A percentile compares a stretch with the other conserved stretches of the same genome.
Evolutionary conservation across 1,140 invertebrate genomes (phyloP).

Genomic region (Sitophilus oryzae): DNA sequence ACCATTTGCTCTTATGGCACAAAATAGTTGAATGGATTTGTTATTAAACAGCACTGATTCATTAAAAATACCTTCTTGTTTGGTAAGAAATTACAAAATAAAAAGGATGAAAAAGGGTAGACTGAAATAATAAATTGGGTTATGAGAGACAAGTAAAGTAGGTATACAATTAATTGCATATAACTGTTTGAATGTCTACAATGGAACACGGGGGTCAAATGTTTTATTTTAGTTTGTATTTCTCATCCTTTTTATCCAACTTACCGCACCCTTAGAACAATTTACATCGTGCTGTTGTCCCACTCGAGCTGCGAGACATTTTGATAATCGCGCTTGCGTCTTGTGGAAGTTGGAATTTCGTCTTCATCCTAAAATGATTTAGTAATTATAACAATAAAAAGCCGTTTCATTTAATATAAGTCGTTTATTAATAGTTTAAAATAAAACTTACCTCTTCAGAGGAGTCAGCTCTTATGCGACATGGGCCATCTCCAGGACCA

Average conservation of each 20-base stretch:
- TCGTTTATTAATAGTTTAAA: background rate
- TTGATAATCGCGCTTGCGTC: conserved; percentile 54
- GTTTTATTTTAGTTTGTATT: conserved; percentile 5
- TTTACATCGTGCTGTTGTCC: conserved; percentile 66
- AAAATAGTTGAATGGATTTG: background rate
- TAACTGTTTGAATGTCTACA: too few species aligned
- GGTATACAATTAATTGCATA: too few species aligned
- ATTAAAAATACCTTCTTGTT: background rate
- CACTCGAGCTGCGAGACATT: conserved; percentile 64
- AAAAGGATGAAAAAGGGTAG: background rate
- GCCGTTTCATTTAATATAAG: background rate
- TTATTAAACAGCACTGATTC: background rate
- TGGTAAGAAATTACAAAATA: background rate
- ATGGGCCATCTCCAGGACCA: conserved; percentile 46
- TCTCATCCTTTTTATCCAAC: conserved; percentile 7
- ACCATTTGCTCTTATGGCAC: conserved; percentile 20
- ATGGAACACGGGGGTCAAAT: too few species aligned
- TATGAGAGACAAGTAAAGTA: too few species aligned
- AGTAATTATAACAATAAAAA: background rate
- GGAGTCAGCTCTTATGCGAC: conserved; percentile 46
- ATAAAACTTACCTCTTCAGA: conserved; percentile 48
- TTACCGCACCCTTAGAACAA: background rate
- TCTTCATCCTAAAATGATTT: conserved; percentile 50
- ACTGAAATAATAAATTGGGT: too few species aligned
- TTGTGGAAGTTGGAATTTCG: conserved; percentile 49